Base-by-base conservation (phyloP, 2,113 vertebrate species). In the Gopherus flavomarginatus region DNA sequence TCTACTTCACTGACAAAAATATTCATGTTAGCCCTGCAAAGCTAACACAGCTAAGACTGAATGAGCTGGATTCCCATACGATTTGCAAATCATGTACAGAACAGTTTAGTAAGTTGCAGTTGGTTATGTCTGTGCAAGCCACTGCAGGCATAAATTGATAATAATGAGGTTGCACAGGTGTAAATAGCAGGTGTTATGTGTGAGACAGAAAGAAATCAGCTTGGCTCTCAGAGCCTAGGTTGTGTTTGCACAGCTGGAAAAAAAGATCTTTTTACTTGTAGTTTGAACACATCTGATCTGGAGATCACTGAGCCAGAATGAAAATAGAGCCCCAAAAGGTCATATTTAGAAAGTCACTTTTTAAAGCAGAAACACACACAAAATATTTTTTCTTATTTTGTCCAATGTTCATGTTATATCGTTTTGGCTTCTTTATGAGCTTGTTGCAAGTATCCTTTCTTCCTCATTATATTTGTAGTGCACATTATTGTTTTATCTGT, bases 361-460 rank as follows among this genome's bases (percentile, higher is more conserved):
- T 38, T 54, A 26, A 0, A 0, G 49, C 50, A 75, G 38, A 87
- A 79, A 86, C 42, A 62, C 22, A 27, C 0, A 0, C 59, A 53
- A 90, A 44, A 9, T 17, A 38, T 84, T 75, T 52, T 59, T 79
- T 53, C n/a, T 49, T 1, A 14, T 95, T 59, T 42, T 83, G 24
- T 35, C 38, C 0, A 59, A 50, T 83, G 83, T 65, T 52, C 81
- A 1, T 11, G 27, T 12, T 57, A 26, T 16, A 27, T 47, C 4
- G 11, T 47, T 78, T 78, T 44, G 42, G 26, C 75, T 78, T 78
- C 42, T 47, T 78, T 78, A 14, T 16, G 42, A 78, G 42, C 24
- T 35, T 56, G 35, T 3, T 49, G 69, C 42, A 93, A 42, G 26
- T 52, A 57, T 42, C 38, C 13, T 1, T 78, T 26, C 12, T 47